Base-by-base conservation (phyloP, 1,140 invertebrate species). In the Aphaenogaster ashmeadi region DNA sequence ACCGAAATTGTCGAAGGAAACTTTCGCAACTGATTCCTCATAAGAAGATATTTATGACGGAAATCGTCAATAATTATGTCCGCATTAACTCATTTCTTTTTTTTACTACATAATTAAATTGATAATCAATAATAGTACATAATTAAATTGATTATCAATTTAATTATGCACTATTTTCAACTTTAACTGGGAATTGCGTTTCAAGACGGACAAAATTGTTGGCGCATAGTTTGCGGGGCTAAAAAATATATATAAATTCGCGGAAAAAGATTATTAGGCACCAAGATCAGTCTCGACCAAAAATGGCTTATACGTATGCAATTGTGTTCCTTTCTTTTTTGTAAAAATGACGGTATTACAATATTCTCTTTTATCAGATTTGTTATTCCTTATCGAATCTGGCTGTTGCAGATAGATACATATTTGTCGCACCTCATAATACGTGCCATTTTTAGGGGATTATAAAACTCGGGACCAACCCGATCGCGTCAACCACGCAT, bases 381-480 rank as follows among this genome's bases (percentile, higher is more conserved):
- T 36, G 27, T 47, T 21, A 47, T 69, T 69, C 7, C 66, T 27
- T 13, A 21, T 27, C 66, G 0, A 27, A 18, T 69, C n/a, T 27
- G 5, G 2, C 41, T 27, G 4, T n/a, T 2, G n/a, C 38, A 47
- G n/a, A 7, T 33, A 33, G 13, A 27, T 50, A 69, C 21, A 50
- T 50, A 69, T 47, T 47, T 58, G 5, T 78, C 44, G 13, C n/a
- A 13, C 36, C 47, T 81, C 36, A 69, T 69, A 54, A 80, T 41
- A 69, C 33, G 13, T 15, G 21, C 18, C 36, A 56, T 71, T 83
- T 72, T 74, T 21, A 21, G 7, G 38, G 67, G 52, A 54, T 83
- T 72, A 72, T 74, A 83, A 83, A 74, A 8, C 52, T 38, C 54
- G 80, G n/a, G 41, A 83, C 6, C 4, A 60, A 18, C 13, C 7